These are phyloP conservation scores for Amphibalanus amphitrite DNA, from an alignment of 1,140 invertebrate species.

Conservation along the genomic window DNA sequence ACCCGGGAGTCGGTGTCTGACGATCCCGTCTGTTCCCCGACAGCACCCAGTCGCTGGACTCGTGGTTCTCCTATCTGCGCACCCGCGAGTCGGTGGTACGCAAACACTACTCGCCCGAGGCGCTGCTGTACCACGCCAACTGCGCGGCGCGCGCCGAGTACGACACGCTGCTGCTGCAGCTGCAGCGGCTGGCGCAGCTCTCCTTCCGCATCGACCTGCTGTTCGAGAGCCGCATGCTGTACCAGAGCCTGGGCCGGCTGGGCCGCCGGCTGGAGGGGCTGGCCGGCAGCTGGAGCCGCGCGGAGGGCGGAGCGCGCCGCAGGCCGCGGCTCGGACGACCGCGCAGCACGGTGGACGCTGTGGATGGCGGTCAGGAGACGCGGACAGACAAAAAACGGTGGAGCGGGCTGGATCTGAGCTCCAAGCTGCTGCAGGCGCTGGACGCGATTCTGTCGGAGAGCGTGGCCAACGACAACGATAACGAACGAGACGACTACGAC, in stretches of 20 bases:
- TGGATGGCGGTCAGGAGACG: conserved; percentile 47
- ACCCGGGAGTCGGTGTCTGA: background rate
- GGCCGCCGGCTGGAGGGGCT: conserved; percentile 19
- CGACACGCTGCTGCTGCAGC: conserved; percentile 48
- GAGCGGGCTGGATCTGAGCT: conserved; percentile 48
- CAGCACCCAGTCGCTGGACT: conserved; percentile 59
- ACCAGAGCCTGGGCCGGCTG: conserved; percentile 51
- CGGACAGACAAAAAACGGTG: conserved; percentile 45
- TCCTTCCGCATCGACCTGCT: conserved; percentile 63
- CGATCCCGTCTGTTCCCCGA: conserved; percentile 6
- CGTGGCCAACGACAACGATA: conserved; percentile 27
- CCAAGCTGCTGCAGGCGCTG: conserved; percentile 48
- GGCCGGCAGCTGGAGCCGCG: conserved; percentile 30
- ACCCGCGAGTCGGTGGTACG: conserved; percentile 58
- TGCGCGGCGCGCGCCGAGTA: conserved; percentile 37
- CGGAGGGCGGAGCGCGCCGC: conserved; percentile 22
- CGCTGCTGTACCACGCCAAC: conserved; percentile 47
- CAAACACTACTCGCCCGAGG: conserved; percentile 56
- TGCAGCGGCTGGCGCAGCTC: conserved; percentile 53
- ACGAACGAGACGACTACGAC: conserved; percentile 54
- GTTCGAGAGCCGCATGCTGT: conserved; percentile 55
- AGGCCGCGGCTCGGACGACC: conserved; percentile 11
- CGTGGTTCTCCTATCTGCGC: conserved; percentile 64
- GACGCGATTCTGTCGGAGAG: conserved; percentile 44
- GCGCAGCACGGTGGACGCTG: conserved; percentile 29